Evolutionary conservation across 2,797 vertebrate species (phyloP).

Genomic region (Sebastes diaconus): DNA sequence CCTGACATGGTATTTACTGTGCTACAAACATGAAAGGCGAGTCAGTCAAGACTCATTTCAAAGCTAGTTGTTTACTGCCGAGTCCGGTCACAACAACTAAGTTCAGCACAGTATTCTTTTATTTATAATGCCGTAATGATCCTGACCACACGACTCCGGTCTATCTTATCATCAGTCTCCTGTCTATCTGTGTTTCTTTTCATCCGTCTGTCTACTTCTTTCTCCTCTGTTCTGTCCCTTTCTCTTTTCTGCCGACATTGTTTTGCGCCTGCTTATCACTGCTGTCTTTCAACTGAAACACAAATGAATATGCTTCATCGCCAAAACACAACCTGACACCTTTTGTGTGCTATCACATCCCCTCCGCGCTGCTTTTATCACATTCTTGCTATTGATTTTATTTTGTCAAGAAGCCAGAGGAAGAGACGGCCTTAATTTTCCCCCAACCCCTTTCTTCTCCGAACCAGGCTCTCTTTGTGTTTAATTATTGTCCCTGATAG

Average conservation of each 20-base stretch:
- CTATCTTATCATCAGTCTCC: constrained; percentile 15
- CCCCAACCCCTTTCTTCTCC: constrained; percentile 9
- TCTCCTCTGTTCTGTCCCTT: not conserved
- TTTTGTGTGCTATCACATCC: constrained; percentile 26
- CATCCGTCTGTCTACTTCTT: constrained; percentile 5
- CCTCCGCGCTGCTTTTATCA: constrained; percentile 41
- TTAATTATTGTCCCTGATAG: constrained; percentile 50
- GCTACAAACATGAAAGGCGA: constrained; percentile 31
- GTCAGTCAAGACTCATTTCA: constrained; percentile 34
- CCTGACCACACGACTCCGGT: constrained; percentile 10
- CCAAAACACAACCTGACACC: constrained; percentile 53
- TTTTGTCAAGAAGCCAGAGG: constrained; percentile 51
- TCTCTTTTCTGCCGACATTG: constrained; percentile 30
- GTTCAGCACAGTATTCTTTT: constrained; percentile 11
- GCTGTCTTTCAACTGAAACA: constrained; percentile 50
- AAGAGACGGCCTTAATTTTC: constrained; percentile 10
- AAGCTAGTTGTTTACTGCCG: constrained; percentile 32
- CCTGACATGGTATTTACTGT: constrained; percentile 5
- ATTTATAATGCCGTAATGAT: constrained; percentile 27
- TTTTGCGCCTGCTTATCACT: constrained; percentile 44
- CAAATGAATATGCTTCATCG: constrained; percentile 46
- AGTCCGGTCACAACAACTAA: constrained; percentile 16
- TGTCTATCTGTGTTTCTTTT: constrained; percentile 18
- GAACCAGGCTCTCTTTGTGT: constrained; percentile 34
- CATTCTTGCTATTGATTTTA: constrained; percentile 31